These are phyloP conservation scores for Hydrolagus colliei DNA, from an alignment of 2,797 vertebrate species.

Conservation along the genomic window DNA sequence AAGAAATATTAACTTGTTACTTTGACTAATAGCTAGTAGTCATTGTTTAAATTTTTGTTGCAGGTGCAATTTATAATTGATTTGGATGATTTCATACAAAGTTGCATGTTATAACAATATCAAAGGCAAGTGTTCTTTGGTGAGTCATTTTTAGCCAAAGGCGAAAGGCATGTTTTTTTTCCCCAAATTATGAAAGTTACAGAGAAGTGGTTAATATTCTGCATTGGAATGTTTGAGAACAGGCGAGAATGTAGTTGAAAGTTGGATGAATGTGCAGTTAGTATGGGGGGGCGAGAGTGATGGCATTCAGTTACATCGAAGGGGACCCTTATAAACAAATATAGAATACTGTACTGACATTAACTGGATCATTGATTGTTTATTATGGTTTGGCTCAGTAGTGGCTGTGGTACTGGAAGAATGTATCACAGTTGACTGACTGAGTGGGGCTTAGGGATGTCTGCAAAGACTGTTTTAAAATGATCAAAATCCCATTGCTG, in stretches of 20 bases:
- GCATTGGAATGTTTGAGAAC: slow-evolving; percentile 28
- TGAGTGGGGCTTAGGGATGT: neutral
- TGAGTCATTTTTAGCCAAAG: neutral
- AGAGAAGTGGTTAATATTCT: slow-evolving; percentile 17
- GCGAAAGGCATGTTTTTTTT: neutral
- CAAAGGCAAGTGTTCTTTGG: neutral
- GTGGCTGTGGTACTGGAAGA: slow-evolving; percentile 13
- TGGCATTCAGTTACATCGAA: slow-evolving; percentile 20
- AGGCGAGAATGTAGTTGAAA: slow-evolving; percentile 4
- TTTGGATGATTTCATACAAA: neutral
- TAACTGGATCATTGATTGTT: slow-evolving; percentile 25
- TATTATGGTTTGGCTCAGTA: slow-evolving; percentile 1
- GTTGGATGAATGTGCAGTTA: slow-evolving; percentile 22
- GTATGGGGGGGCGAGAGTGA: neutral
- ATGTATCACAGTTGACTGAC: slow-evolving; percentile 24
- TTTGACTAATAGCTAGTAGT: neutral
- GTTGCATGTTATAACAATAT: slow-evolving; percentile 7
- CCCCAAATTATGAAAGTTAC: slow-evolving; percentile 10
- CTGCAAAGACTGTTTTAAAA: neutral
- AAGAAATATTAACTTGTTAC: neutral
- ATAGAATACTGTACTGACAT: neutral
- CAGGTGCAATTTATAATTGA: neutral
- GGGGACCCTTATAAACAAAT: slow-evolving; percentile 5
- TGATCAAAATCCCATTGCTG: neutral
- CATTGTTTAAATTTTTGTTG: neutral